Percentiles rank a stretch among this genome's conserved stretches.
Evolutionary conservation across 2,797 vertebrate species (phyloP).

Genomic region (Huso huso): DNA sequence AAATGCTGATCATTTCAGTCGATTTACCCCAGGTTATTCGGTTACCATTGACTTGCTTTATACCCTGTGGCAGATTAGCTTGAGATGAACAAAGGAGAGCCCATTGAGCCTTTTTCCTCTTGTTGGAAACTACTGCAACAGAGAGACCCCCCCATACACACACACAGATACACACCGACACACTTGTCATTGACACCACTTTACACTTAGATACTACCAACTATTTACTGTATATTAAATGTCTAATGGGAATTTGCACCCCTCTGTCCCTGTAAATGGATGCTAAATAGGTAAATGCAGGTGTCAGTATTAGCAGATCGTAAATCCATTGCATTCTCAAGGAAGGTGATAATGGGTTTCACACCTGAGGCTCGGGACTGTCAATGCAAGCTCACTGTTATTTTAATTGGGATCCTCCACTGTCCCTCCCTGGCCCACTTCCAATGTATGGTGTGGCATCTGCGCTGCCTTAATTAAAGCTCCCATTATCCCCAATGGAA

Average conservation of each 20-base stretch:
- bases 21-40: too few relatives aligned
- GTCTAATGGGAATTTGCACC: background rate
- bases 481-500: constrained; percentile 14
- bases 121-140: too few relatives aligned
- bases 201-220: too few relatives aligned
- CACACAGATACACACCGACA: too few relatives aligned
- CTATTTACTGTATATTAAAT: background rate
- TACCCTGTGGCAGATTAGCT: too few relatives aligned
- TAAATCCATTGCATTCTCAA: constrained; percentile 28
- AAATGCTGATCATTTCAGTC: too few relatives aligned
- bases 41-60: too few relatives aligned
- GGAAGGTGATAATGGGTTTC: constrained; percentile 48
- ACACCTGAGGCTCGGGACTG: constrained; percentile 40
- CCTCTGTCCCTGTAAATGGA: constrained; percentile 10
- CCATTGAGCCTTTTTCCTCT: too few relatives aligned
- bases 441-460: constrained; percentile 8
- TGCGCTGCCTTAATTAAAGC: constrained; percentile 15
- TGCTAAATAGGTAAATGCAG: constrained; percentile 18
- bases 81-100: too few relatives aligned
- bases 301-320: constrained; percentile 11
- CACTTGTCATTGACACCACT: too few relatives aligned
- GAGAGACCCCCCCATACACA: too few relatives aligned
- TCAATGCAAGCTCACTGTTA: constrained; percentile 20
- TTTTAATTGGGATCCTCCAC: constrained; percentile 33
- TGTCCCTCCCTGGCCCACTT: constrained; percentile 22